Percentiles rank a stretch among this genome's conserved stretches.
These are phyloP conservation scores for Asarcornis scutulata DNA, from an alignment of 2,113 vertebrate genomes.

Conservation along the genomic window DNA sequence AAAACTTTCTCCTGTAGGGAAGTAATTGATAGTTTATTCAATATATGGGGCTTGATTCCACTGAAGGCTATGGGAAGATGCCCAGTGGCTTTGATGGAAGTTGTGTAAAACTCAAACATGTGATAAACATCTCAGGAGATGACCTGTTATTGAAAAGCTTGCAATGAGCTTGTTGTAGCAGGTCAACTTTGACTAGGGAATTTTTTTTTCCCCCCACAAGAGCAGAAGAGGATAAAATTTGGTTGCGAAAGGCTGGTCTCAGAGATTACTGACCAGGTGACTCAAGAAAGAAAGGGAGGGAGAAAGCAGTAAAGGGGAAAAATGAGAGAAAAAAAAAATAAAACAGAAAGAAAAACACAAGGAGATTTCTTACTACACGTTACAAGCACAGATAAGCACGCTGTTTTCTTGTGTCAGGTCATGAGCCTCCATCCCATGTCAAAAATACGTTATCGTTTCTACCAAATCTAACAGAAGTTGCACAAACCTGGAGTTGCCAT, in stretches of 20 bases:
- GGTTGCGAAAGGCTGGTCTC: not conserved
- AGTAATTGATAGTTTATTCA: not conserved
- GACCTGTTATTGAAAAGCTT: not conserved
- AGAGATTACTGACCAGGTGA: not conserved
- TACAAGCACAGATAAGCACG: conserved; percentile 50
- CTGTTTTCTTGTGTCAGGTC: conserved; percentile 76
- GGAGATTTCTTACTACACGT: not conserved
- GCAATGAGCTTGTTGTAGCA: not conserved
- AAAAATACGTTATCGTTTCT: conserved; percentile 87
- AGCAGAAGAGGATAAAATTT: not conserved
- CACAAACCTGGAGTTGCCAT: conserved; percentile 84
- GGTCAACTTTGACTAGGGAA: not conserved
- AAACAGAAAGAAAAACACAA: not conserved
- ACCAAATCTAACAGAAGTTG: conserved; percentile 91
- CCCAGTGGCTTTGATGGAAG: not conserved
- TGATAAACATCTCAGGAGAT: not conserved
- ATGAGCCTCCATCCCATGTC: conserved; percentile 89
- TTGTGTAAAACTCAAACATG: not conserved
- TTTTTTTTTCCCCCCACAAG: not conserved
- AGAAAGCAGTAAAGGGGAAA: not conserved
- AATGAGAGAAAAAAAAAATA: not conserved
- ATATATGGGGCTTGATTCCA: not conserved
- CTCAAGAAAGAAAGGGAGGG: not conserved
- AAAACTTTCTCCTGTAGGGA: not conserved
- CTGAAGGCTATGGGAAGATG: not conserved